These are phyloP conservation scores for Tenualosa thibaudeaui DNA, from an alignment of 2,797 vertebrate genomes.

Conservation along the genomic window DNA sequence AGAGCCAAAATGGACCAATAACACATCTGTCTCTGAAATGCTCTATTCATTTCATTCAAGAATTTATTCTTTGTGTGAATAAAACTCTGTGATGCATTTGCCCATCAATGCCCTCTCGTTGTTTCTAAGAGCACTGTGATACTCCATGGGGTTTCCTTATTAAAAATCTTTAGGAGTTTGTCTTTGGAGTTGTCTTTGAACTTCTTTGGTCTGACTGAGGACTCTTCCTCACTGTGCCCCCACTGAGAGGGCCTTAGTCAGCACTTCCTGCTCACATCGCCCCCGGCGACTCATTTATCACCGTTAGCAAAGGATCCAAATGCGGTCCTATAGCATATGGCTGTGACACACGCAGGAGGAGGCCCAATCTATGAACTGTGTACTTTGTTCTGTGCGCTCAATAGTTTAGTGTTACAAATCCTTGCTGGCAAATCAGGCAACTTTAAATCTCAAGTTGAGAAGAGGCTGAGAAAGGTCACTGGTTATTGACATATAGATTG, in stretches of 20 bases:
- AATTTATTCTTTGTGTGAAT: constrained; percentile 1
- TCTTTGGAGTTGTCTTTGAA: constrained; percentile 26
- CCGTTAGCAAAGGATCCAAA: constrained; percentile 16
- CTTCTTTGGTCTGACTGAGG: constrained; percentile 15
- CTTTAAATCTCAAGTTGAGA: constrained; percentile 18
- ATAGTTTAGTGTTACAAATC: constrained; percentile 10
- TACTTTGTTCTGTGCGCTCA: constrained; percentile 15
- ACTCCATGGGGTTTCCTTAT: constrained; percentile 17
- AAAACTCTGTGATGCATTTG: neutral
- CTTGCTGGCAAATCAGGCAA: neutral
- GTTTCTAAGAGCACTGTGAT: constrained; percentile 22
- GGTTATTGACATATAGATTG: neutral
- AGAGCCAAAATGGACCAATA: neutral
- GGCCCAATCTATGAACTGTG: constrained; percentile 10
- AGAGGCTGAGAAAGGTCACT: neutral
- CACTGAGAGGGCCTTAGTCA: constrained; percentile 22
- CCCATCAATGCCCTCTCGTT: neutral
- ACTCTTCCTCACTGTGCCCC: constrained; percentile 6
- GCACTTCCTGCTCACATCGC: constrained; percentile 18
- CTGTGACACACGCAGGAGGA: neutral
- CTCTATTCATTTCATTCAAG: neutral
- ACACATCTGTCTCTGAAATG: constrained; percentile 3
- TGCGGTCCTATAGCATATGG: neutral
- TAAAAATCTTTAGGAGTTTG: constrained; percentile 22
- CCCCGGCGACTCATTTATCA: constrained; percentile 15